phyloP scores from a whole-genome alignment of 2,113 vertebrate genomes.

The Mormyrus lacerda region DNA sequence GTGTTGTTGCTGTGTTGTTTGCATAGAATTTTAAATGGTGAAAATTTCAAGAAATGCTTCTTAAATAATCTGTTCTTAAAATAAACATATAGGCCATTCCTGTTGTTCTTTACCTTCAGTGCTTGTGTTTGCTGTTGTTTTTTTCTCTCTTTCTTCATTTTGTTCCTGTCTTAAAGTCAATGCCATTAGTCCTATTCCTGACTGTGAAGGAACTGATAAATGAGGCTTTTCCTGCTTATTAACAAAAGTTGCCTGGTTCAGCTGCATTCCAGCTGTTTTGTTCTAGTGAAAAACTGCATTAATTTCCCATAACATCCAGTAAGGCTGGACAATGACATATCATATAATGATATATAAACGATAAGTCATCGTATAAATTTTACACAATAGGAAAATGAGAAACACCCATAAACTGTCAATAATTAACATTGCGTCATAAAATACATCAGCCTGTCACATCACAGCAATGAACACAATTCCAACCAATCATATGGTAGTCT shows the following conservation, averaged over 20 bases:
- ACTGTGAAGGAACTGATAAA: background rate
- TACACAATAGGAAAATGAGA: background rate
- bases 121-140: background rate
- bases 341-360: background rate
- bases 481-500: background rate
- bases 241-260: background rate
- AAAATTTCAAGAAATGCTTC: background rate
- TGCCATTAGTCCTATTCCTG: background rate
- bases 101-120: background rate
- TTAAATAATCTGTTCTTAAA: background rate
- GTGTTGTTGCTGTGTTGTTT: background rate
- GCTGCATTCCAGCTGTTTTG: background rate
- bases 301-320: background rate
- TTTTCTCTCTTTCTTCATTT: background rate
- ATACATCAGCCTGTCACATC: background rate
- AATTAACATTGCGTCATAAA: background rate
- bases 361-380: background rate
- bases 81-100: background rate
- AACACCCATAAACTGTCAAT: background rate
- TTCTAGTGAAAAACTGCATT: background rate
- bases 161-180: background rate
- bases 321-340: background rate
- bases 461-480: background rate
- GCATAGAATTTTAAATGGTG: background rate
- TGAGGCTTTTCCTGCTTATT: background rate